Percentiles rank a stretch among this genome's conserved stretches.
Conservation (phyloP, 2,113 vertebrate genomes). For the Corvus moneduloides region DNA sequence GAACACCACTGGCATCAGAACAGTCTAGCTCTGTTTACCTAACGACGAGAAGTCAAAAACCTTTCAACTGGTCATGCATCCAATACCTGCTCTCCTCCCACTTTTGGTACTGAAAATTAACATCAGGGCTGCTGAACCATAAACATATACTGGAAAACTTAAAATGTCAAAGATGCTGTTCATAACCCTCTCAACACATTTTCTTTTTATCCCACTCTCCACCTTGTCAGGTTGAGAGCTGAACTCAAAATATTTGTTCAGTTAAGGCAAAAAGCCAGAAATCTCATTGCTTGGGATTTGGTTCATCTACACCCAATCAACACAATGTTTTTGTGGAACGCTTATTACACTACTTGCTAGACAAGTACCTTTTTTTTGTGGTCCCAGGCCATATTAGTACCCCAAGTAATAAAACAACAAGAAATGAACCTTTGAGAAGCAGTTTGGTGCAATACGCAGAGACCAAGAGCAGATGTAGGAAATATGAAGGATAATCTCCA, state of each 20-base stretch:
- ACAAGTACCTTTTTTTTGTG: background rate
- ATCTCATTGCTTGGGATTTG: background rate
- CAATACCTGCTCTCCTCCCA: background rate
- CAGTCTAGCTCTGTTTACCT: background rate
- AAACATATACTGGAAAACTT: background rate
- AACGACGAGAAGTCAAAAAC: fast-evolving
- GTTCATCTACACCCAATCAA: background rate
- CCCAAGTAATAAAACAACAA: background rate
- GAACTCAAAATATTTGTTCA: background rate
- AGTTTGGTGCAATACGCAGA: background rate
- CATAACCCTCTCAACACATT: background rate
- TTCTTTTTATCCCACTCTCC: background rate
- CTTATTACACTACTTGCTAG: background rate
- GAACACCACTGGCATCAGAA: background rate
- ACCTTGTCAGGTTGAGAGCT: background rate
- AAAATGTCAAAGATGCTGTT: background rate
- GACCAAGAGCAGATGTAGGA: background rate
- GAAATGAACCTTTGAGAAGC: background rate
- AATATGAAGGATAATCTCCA: background rate
- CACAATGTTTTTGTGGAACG: background rate
- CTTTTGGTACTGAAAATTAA: background rate
- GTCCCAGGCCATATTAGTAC: background rate
- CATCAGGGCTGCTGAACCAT: background rate
- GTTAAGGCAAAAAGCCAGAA: background rate
- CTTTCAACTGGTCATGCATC: background rate